Percentiles rank a stretch among this genome's conserved stretches.
Conservation (phyloP, 2,888 invertebrate genomes). For the Aproaerema taeniolella region DNA sequence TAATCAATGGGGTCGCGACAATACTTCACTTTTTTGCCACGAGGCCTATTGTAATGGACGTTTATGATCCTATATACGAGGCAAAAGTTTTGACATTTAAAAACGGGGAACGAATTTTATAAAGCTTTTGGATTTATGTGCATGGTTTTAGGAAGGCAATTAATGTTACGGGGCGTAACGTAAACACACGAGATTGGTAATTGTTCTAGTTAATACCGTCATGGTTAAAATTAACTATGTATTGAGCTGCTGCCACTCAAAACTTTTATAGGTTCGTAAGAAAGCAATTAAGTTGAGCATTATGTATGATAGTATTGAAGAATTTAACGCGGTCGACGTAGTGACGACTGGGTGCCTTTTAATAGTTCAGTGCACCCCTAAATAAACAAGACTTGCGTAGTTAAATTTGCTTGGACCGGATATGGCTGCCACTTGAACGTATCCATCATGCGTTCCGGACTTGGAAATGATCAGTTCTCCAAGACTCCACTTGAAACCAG, state of each 20-base stretch:
- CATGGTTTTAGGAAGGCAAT: slow-evolving; percentile 10
- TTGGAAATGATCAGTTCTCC: slow-evolving; percentile 39
- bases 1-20: slow-evolving; percentile 62
- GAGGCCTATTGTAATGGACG: slow-evolving; percentile 35
- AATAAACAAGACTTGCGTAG: slow-evolving; percentile 69
- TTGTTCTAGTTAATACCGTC: slow-evolving; percentile 50
- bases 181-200: slow-evolving; percentile 33
- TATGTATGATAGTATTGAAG: slow-evolving; percentile 73
- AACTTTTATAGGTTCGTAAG: slow-evolving; percentile 69
- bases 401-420: slow-evolving; percentile 75
- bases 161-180: slow-evolving; percentile 22
- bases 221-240: slow-evolving; percentile 55
- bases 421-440: slow-evolving; percentile 67
- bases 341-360: slow-evolving; percentile 61
- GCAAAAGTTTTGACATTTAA: slow-evolving; percentile 27
- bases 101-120: slow-evolving; percentile 32
- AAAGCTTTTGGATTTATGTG: slow-evolving; percentile 8
- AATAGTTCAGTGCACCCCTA: slow-evolving; percentile 75
- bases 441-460: slow-evolving; percentile 53
- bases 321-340: slow-evolving; percentile 68
- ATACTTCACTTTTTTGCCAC: slow-evolving; percentile 47
- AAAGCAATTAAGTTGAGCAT: slow-evolving; percentile 69
- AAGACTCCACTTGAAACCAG: slow-evolving; percentile 42
- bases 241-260: slow-evolving; percentile 59
- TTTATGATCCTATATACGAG: slow-evolving; percentile 35